Conservation (phyloP, 1,140 invertebrate genomes). For the Eumeta japonica region DNA sequence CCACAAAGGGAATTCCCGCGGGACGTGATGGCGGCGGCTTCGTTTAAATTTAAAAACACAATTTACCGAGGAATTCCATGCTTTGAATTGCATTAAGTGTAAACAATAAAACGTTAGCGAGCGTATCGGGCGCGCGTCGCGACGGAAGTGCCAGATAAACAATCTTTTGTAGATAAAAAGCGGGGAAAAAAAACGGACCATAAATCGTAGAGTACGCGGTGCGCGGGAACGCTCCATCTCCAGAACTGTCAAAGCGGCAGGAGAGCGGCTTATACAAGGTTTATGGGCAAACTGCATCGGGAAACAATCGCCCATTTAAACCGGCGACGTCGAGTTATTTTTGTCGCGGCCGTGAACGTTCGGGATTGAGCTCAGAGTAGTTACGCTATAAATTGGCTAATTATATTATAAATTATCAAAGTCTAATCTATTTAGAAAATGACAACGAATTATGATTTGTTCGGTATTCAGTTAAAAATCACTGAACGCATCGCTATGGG, state of each 20-base stretch:
- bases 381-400: no score
- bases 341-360: no score
- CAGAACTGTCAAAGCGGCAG: constrained; percentile 28
- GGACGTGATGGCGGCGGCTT: constrained; percentile 11
- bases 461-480: no score
- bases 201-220: constrained; percentile 32
- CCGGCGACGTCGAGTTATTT: no score
- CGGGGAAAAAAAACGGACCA: constrained; percentile 35
- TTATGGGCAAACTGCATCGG: no score
- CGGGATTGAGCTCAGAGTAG: no score
- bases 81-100: constrained; percentile 56
- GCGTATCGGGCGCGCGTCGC: constrained; percentile 45
- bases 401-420: no score
- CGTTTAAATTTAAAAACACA: constrained; percentile 53
- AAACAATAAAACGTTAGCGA: constrained; percentile 49
- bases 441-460: no score
- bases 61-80: constrained; percentile 51
- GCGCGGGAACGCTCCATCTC: constrained; percentile 29
- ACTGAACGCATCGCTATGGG: no score
- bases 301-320: no score
- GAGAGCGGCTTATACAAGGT: constrained; percentile 9
- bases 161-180: constrained; percentile 53
- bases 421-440: no score
- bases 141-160: constrained; percentile 53
- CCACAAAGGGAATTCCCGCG: constrained; percentile 25